These are phyloP conservation scores for Lepidurus arcticus DNA, from an alignment of 1,140 invertebrate genomes.

Conservation along the genomic window DNA sequence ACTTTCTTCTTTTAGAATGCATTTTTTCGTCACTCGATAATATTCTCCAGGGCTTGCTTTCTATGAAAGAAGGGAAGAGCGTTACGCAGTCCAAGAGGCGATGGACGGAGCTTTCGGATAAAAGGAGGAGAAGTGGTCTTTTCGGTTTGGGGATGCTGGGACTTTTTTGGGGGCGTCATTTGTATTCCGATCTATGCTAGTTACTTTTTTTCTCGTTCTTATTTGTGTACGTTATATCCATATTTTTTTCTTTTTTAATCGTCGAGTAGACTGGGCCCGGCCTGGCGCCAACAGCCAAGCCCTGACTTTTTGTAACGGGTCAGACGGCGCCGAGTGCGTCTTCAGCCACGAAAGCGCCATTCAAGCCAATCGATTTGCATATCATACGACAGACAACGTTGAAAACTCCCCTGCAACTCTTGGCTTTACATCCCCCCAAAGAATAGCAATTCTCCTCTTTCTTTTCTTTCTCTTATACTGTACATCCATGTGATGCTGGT, in stretches of 20 bases:
- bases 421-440: background rate
- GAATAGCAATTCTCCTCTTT: slow-evolving; percentile 19
- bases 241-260: slow-evolving; percentile 16
- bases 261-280: slow-evolving; percentile 10
- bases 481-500: slow-evolving; percentile 1
- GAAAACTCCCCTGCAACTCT: slow-evolving; percentile 15
- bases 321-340: slow-evolving; percentile 19
- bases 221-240: slow-evolving; percentile 16
- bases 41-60: background rate
- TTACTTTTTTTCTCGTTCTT: slow-evolving; percentile 17
- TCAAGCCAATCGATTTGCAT: slow-evolving; percentile 21
- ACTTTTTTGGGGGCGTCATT: slow-evolving; percentile 17
- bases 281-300: slow-evolving; percentile 16
- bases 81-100: background rate
- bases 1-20: background rate
- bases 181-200: slow-evolving; percentile 14
- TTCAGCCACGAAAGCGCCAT: slow-evolving; percentile 20
- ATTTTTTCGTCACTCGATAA: background rate
- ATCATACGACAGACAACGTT: slow-evolving; percentile 21
- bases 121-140: background rate
- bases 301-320: slow-evolving; percentile 18
- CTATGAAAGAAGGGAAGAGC: background rate
- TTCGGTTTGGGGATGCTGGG: slow-evolving; percentile 2
- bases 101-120: background rate
- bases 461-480: slow-evolving; percentile 7